phyloP scores from a whole-genome alignment of 2,888 invertebrate genomes.

The Eupithecia centaureata region DNA sequence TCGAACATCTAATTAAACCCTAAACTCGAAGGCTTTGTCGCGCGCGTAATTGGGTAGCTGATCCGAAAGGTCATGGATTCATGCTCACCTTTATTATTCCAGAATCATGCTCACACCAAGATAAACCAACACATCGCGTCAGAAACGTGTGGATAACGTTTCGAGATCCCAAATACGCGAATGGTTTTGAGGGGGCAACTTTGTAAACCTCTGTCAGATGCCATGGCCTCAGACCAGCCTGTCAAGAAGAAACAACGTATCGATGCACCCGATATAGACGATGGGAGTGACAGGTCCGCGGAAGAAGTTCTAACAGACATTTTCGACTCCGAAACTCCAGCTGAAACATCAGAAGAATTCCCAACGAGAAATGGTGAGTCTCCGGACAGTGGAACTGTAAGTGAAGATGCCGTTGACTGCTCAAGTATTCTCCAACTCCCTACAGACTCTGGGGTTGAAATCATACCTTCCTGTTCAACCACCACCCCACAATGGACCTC shows the following conservation, averaged over 20 bases:
- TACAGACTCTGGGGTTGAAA: constrained; percentile 63
- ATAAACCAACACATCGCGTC: constrained; percentile 47
- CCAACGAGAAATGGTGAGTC: constrained; percentile 74
- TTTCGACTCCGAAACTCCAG: constrained; percentile 70
- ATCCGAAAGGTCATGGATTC: constrained; percentile 81
- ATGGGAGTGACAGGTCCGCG: constrained; percentile 78
- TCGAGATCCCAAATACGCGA: constrained; percentile 43
- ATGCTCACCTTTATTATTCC: constrained; percentile 74
- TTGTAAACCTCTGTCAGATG: constrained; percentile 81
- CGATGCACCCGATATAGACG: constrained; percentile 85
- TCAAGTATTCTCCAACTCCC: constrained; percentile 70
- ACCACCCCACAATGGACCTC: constrained; percentile 66
- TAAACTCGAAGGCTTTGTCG: constrained; percentile 74
- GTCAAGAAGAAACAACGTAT: constrained; percentile 93
- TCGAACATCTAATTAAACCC: constrained; percentile 39
- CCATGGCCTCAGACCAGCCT: constrained; percentile 92
- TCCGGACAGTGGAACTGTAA: constrained; percentile 79
- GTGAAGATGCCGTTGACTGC: constrained; percentile 81
- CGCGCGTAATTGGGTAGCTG: constrained; percentile 83
- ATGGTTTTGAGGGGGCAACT: constrained; percentile 87
- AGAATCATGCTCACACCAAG: constrained; percentile 60
- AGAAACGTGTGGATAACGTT: constrained; percentile 37
- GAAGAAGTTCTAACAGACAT: constrained; percentile 78
- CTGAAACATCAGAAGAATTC: constrained; percentile 75
- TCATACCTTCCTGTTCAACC: constrained; percentile 74